Evolutionary conservation across 2,113 vertebrate genomes (phyloP).

Genomic region (Anthoscopus minutus): DNA sequence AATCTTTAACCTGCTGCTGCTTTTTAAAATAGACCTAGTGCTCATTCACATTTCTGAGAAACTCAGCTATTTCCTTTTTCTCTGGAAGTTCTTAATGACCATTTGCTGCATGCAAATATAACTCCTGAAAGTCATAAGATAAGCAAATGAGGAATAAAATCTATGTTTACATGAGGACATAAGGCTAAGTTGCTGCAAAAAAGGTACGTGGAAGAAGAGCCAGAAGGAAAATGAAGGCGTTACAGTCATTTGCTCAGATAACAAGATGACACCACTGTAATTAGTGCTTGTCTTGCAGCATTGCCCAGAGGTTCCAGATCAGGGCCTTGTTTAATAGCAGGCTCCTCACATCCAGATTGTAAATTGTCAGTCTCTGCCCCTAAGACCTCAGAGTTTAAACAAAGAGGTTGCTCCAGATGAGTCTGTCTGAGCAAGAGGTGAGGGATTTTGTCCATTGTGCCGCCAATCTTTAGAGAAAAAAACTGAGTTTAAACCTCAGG

Average conservation of each 20-base stretch:
- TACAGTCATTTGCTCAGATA: slow-evolving; percentile 15
- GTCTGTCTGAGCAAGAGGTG: fast-evolving
- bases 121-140: background rate
- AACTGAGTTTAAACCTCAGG: background rate
- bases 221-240: slow-evolving; percentile 30
- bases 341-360: background rate
- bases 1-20: background rate
- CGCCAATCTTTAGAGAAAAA: background rate
- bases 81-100: background rate
- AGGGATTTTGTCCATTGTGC: background rate
- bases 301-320: background rate
- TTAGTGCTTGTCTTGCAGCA: slow-evolving; percentile 15
- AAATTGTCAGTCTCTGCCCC: background rate
- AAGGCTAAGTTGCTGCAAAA: background rate
- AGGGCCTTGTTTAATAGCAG: background rate
- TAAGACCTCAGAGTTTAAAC: background rate
- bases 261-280: slow-evolving; percentile 31
- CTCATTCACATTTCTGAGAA: background rate
- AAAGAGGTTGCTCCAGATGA: background rate
- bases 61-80: background rate
- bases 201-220: background rate
- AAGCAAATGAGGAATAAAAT: background rate
- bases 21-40: background rate
- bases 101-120: background rate
- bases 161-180: background rate